Percentiles rank a stretch among this genome's conserved stretches.
phyloP scores from a whole-genome alignment of 2,888 invertebrate genomes.

The Spicauda simplicius region DNA sequence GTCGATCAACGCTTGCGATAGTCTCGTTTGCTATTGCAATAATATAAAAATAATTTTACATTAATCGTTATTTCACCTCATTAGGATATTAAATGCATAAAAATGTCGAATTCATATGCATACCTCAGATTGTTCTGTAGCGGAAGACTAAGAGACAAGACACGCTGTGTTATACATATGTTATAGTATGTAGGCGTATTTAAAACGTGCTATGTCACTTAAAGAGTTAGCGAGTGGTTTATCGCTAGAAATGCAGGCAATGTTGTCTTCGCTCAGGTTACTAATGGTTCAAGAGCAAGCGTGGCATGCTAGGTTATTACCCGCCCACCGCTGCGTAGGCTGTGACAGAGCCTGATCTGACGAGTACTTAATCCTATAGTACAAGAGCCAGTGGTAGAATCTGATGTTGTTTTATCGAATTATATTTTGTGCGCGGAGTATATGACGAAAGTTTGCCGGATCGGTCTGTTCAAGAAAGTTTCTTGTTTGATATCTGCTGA shows the following conservation, averaged over 20 bases:
- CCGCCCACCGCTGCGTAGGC: slow-evolving; percentile 39
- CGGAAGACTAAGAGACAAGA: neutral
- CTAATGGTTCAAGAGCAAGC: slow-evolving; percentile 34
- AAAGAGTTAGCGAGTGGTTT: slow-evolving; percentile 30
- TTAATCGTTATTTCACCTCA: too few relatives aligned
- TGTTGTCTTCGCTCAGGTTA: slow-evolving; percentile 34
- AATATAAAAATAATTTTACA: too few relatives aligned
- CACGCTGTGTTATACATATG: neutral
- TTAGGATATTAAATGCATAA: too few relatives aligned
- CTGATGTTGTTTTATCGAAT: neutral
- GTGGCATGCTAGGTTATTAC: slow-evolving; percentile 31
- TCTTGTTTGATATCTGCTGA: too few relatives aligned
- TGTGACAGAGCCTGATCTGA: slow-evolving; percentile 4
- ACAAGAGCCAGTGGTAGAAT: neutral
- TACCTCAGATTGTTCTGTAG: too few relatives aligned
- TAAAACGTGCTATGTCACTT: slow-evolving; percentile 17
- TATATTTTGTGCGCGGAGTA: too few relatives aligned
- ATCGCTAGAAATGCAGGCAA: slow-evolving; percentile 23
- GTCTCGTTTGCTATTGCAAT: too few relatives aligned
- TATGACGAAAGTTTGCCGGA: too few relatives aligned
- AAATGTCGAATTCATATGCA: too few relatives aligned
- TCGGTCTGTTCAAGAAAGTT: too few relatives aligned
- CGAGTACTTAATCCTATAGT: neutral
- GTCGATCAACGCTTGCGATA: too few relatives aligned
- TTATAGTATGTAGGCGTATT: slow-evolving; percentile 10